Evolutionary conservation across 2,888 invertebrate species (phyloP), one percentile per base, ranked within the genome.

Genomic region (Coleophora flavipennella): DNA sequence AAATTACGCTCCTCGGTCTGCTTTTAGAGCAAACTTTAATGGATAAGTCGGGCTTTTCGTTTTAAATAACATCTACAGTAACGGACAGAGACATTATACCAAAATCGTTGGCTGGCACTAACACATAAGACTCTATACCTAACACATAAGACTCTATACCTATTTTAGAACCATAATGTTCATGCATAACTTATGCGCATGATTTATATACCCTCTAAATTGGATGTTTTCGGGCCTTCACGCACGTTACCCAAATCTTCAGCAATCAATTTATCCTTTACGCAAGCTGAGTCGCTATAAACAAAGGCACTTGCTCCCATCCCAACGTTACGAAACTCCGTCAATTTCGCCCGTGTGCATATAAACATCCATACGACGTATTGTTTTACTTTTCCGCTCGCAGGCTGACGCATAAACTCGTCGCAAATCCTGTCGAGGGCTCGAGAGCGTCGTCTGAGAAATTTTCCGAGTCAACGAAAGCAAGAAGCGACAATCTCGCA

Each of bases 381-480:
- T 67, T 67, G 67, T 72, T 70, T 67, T 68, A 70, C 65, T 70
- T 74, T 66, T 67, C 57, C 62, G 3, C 59, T 64, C 55, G 45
- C 51, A 54, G 51, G 55, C 59, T 58, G 55, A 62, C 60, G 65
- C 61, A 72, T 72, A 72, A 75, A 74, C 67, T 72, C 62, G 54
- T 61, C 60, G 60, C 67, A 75, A 74, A 77, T 73, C 72, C 71
- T 60, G 56, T 63, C 51, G 56, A 60, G 57, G 62, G 59, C 57
- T 63, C 54, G 57, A 57, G 57, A 62, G 64, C 57, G 60, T 62
- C 62, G 64, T 66, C 67, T 66, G 52, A 51, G 62, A 68, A 70
- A 68, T 69, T 65, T 71, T 69, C 67, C 68, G 62, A 74, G 68
- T 69, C 72, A 72, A 73, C 68, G 67, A 67, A 62, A 65, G 65